phyloP scores from a whole-genome alignment of 2,113 vertebrate genomes.

The Misgurnus anguillicaudatus region DNA sequence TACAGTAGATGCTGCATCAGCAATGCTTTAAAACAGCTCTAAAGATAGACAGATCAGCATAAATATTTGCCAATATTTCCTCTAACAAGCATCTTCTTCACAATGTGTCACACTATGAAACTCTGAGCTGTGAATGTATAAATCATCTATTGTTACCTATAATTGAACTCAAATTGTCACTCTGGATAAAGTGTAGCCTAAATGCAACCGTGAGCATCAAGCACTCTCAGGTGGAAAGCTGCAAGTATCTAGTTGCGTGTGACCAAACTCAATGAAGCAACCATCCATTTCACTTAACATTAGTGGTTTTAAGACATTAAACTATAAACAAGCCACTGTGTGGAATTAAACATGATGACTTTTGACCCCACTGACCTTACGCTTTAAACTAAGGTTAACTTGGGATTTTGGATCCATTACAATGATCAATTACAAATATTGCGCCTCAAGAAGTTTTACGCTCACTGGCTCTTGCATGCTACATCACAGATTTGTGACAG shows the following conservation, averaged over 20 bases:
- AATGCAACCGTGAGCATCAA: not conserved
- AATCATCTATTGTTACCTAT: not conserved
- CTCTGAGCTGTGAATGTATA: not conserved
- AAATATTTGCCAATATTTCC: not conserved
- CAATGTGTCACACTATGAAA: not conserved
- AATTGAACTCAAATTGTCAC: constrained; percentile 14
- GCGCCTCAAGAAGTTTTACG: too few species aligned
- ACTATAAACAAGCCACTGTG: not conserved
- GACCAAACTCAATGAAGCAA: not conserved
- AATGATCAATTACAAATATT: too few species aligned
- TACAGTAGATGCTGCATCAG: constrained; percentile 1
- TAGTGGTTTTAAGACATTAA: not conserved
- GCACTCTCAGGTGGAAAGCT: not conserved
- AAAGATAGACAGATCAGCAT: not conserved
- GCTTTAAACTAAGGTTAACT: not conserved
- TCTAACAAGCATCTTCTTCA: not conserved
- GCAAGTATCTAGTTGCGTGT: not conserved
- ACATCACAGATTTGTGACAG: too few species aligned
- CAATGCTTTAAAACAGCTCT: constrained; percentile 11
- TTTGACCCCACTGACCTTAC: not conserved
- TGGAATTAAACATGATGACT: not conserved
- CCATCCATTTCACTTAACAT: not conserved
- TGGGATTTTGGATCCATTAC: not conserved
- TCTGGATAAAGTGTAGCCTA: not conserved
- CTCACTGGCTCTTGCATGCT: too few species aligned